Conservation (phyloP, 2,797 vertebrate species). For the Muscicapa comitata region DNA sequence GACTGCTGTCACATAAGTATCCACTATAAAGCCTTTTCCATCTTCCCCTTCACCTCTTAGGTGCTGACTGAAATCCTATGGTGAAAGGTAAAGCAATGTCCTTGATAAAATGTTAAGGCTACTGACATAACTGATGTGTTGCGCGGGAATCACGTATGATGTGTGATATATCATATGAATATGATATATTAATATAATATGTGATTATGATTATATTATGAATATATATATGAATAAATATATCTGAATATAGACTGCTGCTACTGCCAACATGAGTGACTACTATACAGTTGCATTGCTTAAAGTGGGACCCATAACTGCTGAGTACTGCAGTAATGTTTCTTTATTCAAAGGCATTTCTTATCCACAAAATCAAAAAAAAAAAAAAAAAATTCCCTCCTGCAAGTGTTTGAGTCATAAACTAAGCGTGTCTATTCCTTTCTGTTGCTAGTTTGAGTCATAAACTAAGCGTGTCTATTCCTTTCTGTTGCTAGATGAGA, state of each 20-base stretch:
- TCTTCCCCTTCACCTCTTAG: not conserved
- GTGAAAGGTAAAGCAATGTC: not conserved
- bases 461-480: rapidly evolving
- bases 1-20: not conserved
- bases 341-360: not conserved
- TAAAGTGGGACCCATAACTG: not conserved
- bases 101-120: not conserved
- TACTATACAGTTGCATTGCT: not conserved
- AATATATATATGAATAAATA: too few relatives aligned
- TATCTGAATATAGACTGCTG: not conserved
- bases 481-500: not conserved
- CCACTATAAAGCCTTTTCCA: not conserved
- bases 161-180: too few relatives aligned
- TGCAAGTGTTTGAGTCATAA: not conserved
- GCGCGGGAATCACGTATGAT: not conserved
- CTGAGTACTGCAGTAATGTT: not conserved
- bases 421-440: rapidly evolving
- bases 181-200: too few relatives aligned
- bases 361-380: not conserved
- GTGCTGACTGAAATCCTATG: not conserved
- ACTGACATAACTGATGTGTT: not conserved
- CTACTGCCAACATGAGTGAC: not conserved
- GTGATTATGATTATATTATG: too few relatives aligned
- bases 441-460: not conserved
- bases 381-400: not conserved